These are phyloP conservation scores for Watsonalla cultraria DNA, from an alignment of 2,888 invertebrate species.

Conservation along the genomic window DNA sequence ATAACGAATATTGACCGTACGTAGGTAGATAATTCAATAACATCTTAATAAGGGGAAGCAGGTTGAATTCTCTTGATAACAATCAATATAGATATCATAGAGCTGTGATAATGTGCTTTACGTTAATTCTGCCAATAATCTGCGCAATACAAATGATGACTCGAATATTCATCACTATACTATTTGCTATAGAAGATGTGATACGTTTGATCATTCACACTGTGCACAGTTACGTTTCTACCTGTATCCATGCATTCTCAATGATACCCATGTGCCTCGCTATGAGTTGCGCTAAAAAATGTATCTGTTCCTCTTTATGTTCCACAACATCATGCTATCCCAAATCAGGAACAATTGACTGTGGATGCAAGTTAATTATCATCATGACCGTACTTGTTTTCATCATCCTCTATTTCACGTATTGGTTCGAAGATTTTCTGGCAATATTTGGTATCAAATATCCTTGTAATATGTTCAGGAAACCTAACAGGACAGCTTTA, in stretches of 20 bases:
- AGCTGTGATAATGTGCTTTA: neutral
- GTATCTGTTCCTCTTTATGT: slow-evolving; percentile 10
- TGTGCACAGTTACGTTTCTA: slow-evolving; percentile 28
- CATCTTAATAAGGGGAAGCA: too few relatives aligned
- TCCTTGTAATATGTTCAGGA: slow-evolving; percentile 18
- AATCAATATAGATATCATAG: neutral
- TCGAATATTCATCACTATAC: slow-evolving; percentile 25
- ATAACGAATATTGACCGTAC: too few relatives aligned
- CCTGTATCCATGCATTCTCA: slow-evolving; percentile 22
- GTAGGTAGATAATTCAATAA: too few relatives aligned
- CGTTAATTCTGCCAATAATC: slow-evolving; percentile 21
- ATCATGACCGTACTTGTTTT: slow-evolving; percentile 18
- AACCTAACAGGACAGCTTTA: slow-evolving; percentile 1
- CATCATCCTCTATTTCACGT: slow-evolving; percentile 21
- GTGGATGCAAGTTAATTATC: slow-evolving; percentile 18
- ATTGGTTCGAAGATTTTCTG: slow-evolving; percentile 27
- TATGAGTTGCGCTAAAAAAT: slow-evolving; percentile 24
- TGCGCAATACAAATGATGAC: slow-evolving; percentile 28
- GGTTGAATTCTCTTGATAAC: too few relatives aligned
- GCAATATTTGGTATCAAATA: slow-evolving; percentile 15
- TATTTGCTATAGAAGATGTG: slow-evolving; percentile 36
- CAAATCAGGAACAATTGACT: slow-evolving; percentile 6
- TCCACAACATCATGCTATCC: slow-evolving; percentile 9
- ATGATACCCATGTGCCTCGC: slow-evolving; percentile 28
- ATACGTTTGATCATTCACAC: slow-evolving; percentile 27